A percentile compares a stretch with the other conserved stretches of the same genome.
Evolutionary conservation across 2,888 invertebrate species (phyloP).

Genomic region (Amblyjoppa fuscipennis): DNA sequence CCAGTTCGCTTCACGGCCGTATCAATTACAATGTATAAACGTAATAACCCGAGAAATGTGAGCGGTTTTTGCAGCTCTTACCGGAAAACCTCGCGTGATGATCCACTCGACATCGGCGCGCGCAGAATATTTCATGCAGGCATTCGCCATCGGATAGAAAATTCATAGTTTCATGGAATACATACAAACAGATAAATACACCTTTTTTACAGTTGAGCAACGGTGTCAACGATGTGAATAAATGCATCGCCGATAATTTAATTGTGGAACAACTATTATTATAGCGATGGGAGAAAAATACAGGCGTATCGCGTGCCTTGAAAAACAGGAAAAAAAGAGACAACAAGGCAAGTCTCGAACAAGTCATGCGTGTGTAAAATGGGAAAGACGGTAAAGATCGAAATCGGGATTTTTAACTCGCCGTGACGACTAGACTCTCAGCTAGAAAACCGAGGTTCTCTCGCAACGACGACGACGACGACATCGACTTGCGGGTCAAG

Average conservation of each 20-base stretch:
- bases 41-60: constrained; percentile 15
- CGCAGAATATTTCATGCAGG: background rate
- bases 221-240: too few species aligned
- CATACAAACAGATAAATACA: background rate
- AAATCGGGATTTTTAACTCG: constrained; percentile 44
- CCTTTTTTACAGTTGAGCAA: too few species aligned
- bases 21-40: constrained; percentile 40
- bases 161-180: background rate
- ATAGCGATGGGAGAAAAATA: background rate
- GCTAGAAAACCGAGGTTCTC: constrained; percentile 1
- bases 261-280: too few species aligned
- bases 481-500: constrained; percentile 60
- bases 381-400: constrained; percentile 37
- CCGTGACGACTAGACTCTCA: constrained; percentile 37
- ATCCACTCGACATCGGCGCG: background rate
- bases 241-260: too few species aligned
- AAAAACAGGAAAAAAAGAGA: constrained; percentile 1
- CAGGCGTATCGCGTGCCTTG: background rate
- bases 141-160: constrained; percentile 3
- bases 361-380: constrained; percentile 14
- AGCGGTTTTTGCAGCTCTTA: background rate
- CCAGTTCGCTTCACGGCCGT: constrained; percentile 43
- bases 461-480: constrained; percentile 18
- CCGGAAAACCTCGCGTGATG: constrained; percentile 19
- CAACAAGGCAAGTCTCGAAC: background rate